Evolutionary conservation across 2,888 invertebrate genomes (phyloP), one percentile per base, ranked within the genome.

Genomic region (Meta bourneti): DNA sequence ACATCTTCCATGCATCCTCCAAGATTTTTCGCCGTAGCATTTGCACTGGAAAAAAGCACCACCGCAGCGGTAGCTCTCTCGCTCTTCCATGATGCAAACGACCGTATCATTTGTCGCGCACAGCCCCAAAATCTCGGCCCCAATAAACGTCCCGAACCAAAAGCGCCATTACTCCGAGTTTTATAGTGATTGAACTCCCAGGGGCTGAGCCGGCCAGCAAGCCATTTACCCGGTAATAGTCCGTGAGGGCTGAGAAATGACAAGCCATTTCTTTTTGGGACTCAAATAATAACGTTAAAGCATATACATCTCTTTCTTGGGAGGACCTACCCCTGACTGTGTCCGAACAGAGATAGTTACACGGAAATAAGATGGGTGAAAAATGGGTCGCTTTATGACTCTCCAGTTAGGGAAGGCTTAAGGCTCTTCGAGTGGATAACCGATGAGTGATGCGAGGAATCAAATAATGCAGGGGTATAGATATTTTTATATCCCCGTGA

Each of bases 301-400:
- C 61, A 61, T 8, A 49, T 70, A 82, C 79, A 79, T 79, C 79
- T 79, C 61, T 79, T 79, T 48, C 61, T 0, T 54, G 69, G 54
- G 8, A 61, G 49, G 77, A 19, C 51, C 19, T 9, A 52, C 13
- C 61, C 54, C 20, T 61, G 80, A 34, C 34, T 34, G 34, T 80
- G 80, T 80, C 69, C 71, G 81, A 82, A 82, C 81, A 51, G 81
- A 69, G 84, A 75, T 84, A 75, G 48, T 75, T 75, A 84, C 84
- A 84, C 7, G 82, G 74, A 54, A 72, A 13, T 51, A 49, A 52
- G 82, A 51, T 51, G 7, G 13, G 84, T 79, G 79, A 87, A 79
- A 79, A 87, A 87, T 85, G 84, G n/a, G 48, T 13, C 84, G 84
- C 84, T 85, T 85, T 85, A 85, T 85, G 84, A 85, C 84, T 85